Conservation (phyloP, 1,140 invertebrate genomes). For the Apis mellifera region Amel_HAv3.1 CM009934.2:8944501-8945000, state of each 20-base stretch:
- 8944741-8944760: too few species aligned
- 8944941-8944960: not conserved
- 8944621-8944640: not conserved
- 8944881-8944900: not conserved
- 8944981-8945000: not conserved
- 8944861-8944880: not conserved
- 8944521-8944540: not conserved
- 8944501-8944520: too few species aligned
- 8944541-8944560: not conserved
- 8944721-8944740: too few species aligned
- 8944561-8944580: too few species aligned
- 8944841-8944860: not conserved
- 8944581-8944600: not conserved
- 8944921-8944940: not conserved
- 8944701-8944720: not conserved
- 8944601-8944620: not conserved
- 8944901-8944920: conserved; percentile 11
- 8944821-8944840: not conserved
- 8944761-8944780: too few species aligned
- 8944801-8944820: too few species aligned
- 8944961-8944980: not conserved
- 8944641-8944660: not conserved
- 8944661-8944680: not conserved
- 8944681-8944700: not conserved
- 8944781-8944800: too few species aligned